Evolutionary conservation across 2,113 vertebrate species (phyloP), one percentile per base, ranked within the genome.

Genomic region (Engraulis encrasicolus): DNA sequence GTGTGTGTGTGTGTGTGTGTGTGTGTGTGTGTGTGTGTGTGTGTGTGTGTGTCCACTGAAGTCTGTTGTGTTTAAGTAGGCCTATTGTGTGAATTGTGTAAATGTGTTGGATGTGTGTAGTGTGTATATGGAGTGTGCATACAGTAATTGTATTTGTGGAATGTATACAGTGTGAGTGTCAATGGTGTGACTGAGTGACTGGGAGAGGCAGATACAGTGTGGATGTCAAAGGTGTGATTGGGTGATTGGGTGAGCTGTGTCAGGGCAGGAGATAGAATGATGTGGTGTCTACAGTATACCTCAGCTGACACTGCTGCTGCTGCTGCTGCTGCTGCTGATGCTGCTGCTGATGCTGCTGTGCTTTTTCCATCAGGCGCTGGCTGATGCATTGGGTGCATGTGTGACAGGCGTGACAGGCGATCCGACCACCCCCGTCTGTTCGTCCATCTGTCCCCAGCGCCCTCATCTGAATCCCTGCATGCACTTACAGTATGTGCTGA

Each of bases 151-250:
- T n/a, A n/a, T n/a, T n/a, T n/a, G 9, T 45, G 40, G 40, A 45
- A 45, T 45, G 27, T 34, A 34, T 71, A 34, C 12, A 74, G 66
- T 18, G 66, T 74, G 66, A 31, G 34, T 74, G 66, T 74, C 27
- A 74, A 74, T 15, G 66, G 66, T 34, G 66, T 74, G 66, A 34
- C 15, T 2, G 66, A 31, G 27, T 71, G 61, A 3, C 7, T 71
- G 31, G 66, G 31, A 31, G n/a, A n/a, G n/a, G n/a, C n/a, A n/a
- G n/a, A 34, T 71, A 34, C 12, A 74, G 66, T 18, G 66, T 74
- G 66, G 66, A 74, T 74, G 66, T 74, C 27, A 74, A 74, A 34
- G 66, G 66, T 34, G 66, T 74, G 66, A 34, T 31, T 2, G 66
- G 66, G 27, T 71, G 61, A 3, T 7, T 71, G 31, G 66, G 31